Evolutionary conservation across 2,888 invertebrate genomes (phyloP).

Genomic region (Mellilla xanthometata): DNA sequence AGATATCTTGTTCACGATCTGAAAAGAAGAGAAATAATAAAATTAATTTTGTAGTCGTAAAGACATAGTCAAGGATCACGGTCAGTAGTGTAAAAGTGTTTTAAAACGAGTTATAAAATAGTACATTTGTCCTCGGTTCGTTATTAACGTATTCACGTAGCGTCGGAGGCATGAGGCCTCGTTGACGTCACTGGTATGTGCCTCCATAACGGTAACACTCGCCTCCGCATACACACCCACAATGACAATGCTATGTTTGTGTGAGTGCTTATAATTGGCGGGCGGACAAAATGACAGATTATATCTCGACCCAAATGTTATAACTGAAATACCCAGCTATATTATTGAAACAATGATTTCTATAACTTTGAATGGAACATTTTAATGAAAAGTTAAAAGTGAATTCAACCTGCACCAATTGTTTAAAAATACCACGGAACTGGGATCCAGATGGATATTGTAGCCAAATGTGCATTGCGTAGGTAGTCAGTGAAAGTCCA

Average conservation of each 20-base stretch:
- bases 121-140: conserved; percentile 57
- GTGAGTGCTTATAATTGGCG: conserved; percentile 62
- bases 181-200: conserved; percentile 81
- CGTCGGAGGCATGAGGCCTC: conserved; percentile 72
- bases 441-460: conserved; percentile 13
- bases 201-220: conserved; percentile 80
- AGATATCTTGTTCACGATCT: conserved; percentile 81
- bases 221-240: conserved; percentile 65
- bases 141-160: conserved; percentile 70
- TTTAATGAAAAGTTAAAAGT: too few species aligned
- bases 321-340: conserved; percentile 26
- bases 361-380: too few species aligned
- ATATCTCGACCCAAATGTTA: conserved; percentile 68
- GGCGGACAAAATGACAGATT: conserved; percentile 61
- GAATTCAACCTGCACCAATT: conserved; percentile 1
- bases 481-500: conserved; percentile 80
- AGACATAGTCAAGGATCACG: not conserved
- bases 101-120: conserved; percentile 37
- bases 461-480: conserved; percentile 63
- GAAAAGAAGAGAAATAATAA: conserved; percentile 38
- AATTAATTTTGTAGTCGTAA: not conserved
- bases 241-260: conserved; percentile 39
- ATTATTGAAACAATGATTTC: too few species aligned
- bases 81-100: conserved; percentile 3
- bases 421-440: too few species aligned